Base-by-base conservation (phyloP, 2,113 vertebrate species). In the Cariama cristata region DNA sequence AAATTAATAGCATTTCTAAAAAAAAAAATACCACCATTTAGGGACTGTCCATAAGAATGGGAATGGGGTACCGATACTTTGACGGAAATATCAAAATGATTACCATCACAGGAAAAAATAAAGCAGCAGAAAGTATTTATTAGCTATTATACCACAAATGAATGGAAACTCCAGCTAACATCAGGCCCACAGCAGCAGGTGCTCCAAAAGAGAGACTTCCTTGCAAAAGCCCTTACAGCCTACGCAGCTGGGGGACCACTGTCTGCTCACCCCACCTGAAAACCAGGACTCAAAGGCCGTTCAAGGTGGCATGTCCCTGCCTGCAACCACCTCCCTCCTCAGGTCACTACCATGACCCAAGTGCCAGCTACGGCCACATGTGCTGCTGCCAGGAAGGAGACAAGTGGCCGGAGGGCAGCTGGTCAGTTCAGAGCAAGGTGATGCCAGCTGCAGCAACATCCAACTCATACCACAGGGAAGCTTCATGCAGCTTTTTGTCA, bases 261-360 rank as follows among this genome's bases (percentile, higher is more conserved):
- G 32, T 4, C 49, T 55, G 33, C 40, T 26, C 50, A 7, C 40
- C 20, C 38, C 56, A 7, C 55, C 35, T n/a, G n/a, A 23, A 23
- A 30, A 7, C 14, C 52, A 9, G 33, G 47, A 4, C 55, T 12
- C 13, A 3, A 20, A 22, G 62, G 23, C 1, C 1, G 20, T 2
- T 17, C 24, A 17, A 13, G 20, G 26, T 30, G 11, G 10, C 26
- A 19, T 3, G 3, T 14, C 35, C 45, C 53, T 32, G 23, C 22
- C n/a, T n/a, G 28, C 19, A 40, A 17, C 26, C 33, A 4, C 8
- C 22, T 38, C n/a, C 14, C 77, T 35, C 21, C 42, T 28, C 40
- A 7, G n/a, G 38, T 16, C 17, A 4, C 28, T 7, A 3, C 40
- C 3, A 4, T 5, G 27, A 3, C 4, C 0, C 20, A 3, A 11